Base-by-base conservation (phyloP, 1,140 invertebrate genomes). In the Matsumurasca onukii region DNA sequence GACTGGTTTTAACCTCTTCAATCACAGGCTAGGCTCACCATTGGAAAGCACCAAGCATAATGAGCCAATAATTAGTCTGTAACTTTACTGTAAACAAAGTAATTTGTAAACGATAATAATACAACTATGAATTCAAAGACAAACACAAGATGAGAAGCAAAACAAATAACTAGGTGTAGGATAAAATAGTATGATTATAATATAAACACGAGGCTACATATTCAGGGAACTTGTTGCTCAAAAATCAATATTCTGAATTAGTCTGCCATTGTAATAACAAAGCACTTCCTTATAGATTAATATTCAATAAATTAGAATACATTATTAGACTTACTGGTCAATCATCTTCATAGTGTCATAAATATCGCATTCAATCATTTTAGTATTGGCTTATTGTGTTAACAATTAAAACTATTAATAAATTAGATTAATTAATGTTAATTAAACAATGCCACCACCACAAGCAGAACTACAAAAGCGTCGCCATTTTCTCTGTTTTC, bases 291-390 rank as follows among this genome's bases (percentile, higher is more conserved):
- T 39, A 39, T 9, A 39, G 17, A 39, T 5, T 5, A 59, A 59
- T 5, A 59, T 2, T 59, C 55, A 2, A 29, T 59, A 12, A 51
- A 9, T 3, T 51, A 51, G 5, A 3, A n/a, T 22, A 51, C 49
- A 3, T 3, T n/a, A 59, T 59, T 27, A 59, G 15, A 59, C 55
- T 59, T 59, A 59, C 55, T 59, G 55, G 30, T 59, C 55, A 22
- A 59, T 59, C 55, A 59, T 59, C 25, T 59, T 59, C 55, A 59
- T 25, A 2, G 55, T 59, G n/a, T 59, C 55, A 29, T 59, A 59
- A 27, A 59, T 59, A 24, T 59, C 55, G 30, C 55, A 59, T 59
- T 59, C 55, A 22, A 59, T 59, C 55, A 59, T 59, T n/a, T n/a
- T n/a, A n/a, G n/a, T n/a, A n/a, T n/a, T n/a, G n/a, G n/a, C n/a